Conservation (phyloP, 1,140 invertebrate genomes). For the Camponotus floridanus region DNA sequence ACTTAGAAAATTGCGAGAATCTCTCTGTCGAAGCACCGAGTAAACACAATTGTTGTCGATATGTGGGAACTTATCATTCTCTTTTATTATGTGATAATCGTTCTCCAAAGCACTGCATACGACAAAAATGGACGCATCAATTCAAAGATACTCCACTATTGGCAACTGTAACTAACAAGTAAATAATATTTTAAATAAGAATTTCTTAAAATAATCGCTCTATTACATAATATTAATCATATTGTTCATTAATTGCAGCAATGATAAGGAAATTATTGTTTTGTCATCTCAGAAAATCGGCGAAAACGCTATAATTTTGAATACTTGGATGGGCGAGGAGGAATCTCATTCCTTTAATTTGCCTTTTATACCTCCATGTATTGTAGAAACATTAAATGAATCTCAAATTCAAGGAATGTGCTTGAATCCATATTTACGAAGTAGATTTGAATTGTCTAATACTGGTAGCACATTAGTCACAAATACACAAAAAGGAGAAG, state of each 20-base stretch:
- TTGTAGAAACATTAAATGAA: constrained; percentile 77
- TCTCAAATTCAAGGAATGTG: constrained; percentile 80
- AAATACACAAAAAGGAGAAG: constrained; percentile 60
- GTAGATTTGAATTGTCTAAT: constrained; percentile 79
- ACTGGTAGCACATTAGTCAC: constrained; percentile 76
- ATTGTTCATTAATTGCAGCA: constrained; percentile 67
- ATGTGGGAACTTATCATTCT: constrained; percentile 81
- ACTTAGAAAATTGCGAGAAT: constrained; percentile 80
- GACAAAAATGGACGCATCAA: constrained; percentile 85
- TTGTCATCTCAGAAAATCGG: constrained; percentile 78
- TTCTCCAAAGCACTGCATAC: constrained; percentile 72
- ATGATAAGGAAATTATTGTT: constrained; percentile 79
- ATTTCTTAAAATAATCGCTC: constrained; percentile 18
- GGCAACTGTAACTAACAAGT: constrained; percentile 73
- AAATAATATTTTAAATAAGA: constrained; percentile 32
- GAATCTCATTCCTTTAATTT: constrained; percentile 77
- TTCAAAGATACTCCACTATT: constrained; percentile 81
- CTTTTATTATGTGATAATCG: constrained; percentile 81
- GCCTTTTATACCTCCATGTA: constrained; percentile 78
- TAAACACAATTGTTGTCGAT: constrained; percentile 76
- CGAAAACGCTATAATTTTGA: constrained; percentile 81
- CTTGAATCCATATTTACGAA: constrained; percentile 79
- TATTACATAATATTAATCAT: not conserved
- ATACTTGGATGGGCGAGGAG: constrained; percentile 79
- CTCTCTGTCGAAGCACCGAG: constrained; percentile 77